These are phyloP conservation scores for Luidia sarsii DNA, from an alignment of 53 echinoderm and acorn worm species.

Conservation along the genomic window DNA sequence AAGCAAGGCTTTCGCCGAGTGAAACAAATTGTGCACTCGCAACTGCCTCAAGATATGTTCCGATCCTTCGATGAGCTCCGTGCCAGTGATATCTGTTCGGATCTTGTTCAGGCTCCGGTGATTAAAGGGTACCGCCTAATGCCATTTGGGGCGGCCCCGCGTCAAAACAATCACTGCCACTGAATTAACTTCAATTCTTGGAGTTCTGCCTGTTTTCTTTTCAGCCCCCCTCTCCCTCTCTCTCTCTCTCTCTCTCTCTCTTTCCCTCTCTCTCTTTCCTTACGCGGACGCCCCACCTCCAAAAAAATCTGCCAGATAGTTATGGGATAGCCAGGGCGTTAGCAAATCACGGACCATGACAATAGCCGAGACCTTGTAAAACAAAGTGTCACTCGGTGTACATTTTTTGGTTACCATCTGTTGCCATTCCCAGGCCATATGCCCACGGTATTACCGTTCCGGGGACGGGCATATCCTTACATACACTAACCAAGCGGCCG, in stretches of 20 bases:
- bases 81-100: too few relatives aligned
- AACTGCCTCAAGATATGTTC: too few relatives aligned
- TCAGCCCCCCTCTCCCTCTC: too few relatives aligned
- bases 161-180: neutral
- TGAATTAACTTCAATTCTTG: neutral
- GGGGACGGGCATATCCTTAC: conserved; percentile 31
- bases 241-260: too few relatives aligned
- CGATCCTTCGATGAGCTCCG: too few relatives aligned
- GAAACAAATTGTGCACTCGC: too few relatives aligned
- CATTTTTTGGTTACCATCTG: conserved; percentile 30
- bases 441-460: conserved; percentile 37
- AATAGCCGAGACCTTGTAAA: conserved; percentile 28
- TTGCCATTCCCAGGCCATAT: conserved; percentile 39
- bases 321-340: conserved; percentile 12
- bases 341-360: conserved; percentile 14
- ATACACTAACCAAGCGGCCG: conserved; percentile 1
- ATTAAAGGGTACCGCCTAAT: neutral
- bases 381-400: conserved; percentile 49
- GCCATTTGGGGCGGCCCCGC: neutral
- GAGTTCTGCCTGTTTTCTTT: too few relatives aligned
- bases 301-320: neutral
- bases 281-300: neutral
- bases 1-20: too few relatives aligned
- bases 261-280: too few relatives aligned
- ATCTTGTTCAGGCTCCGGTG: neutral